A percentile compares a stretch with the other conserved stretches of the same genome.
These are phyloP conservation scores for Stegostoma tigrinum DNA, from an alignment of 2,113 vertebrate genomes.

Conservation along the genomic window DNA sequence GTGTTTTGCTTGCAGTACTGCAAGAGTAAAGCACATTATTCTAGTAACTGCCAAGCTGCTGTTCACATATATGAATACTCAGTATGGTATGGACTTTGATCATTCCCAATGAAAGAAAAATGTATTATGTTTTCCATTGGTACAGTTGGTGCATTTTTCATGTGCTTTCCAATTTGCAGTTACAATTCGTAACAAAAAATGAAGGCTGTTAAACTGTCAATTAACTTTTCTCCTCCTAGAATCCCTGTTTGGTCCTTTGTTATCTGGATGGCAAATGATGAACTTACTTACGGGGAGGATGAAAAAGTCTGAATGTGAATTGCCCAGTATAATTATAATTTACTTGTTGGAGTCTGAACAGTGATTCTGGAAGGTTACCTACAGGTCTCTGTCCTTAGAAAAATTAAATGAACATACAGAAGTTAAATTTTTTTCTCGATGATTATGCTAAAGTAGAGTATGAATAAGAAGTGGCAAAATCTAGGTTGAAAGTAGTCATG, in stretches of 20 bases:
- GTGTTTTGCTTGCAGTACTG: not conserved
- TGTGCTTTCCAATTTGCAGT: not conserved
- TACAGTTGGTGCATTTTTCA: not conserved
- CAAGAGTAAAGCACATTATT: not conserved
- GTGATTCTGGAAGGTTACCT: not conserved
- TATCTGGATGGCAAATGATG: not conserved
- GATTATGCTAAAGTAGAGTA: not conserved
- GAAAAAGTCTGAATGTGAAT: not conserved
- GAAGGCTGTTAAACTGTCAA: not conserved
- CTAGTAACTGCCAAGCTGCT: not conserved
- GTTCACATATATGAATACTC: not conserved
- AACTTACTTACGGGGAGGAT: not conserved
- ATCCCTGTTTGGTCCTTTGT: not conserved
- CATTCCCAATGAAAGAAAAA: not conserved
- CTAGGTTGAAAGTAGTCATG: not conserved
- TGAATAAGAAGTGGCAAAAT: not conserved
- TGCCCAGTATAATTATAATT: not conserved
- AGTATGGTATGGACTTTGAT: not conserved
- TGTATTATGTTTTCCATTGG: not conserved
- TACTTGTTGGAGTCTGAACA: not conserved
- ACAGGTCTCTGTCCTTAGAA: not conserved
- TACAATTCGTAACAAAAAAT: not conserved
- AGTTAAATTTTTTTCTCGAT: not conserved
- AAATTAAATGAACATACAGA: not conserved
- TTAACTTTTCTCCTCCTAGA: not conserved